A percentile compares a stretch with the other conserved stretches of the same genome.
Evolutionary conservation across 2,113 vertebrate species (phyloP).

Genomic region (Mionectes macconnelli): DNA sequence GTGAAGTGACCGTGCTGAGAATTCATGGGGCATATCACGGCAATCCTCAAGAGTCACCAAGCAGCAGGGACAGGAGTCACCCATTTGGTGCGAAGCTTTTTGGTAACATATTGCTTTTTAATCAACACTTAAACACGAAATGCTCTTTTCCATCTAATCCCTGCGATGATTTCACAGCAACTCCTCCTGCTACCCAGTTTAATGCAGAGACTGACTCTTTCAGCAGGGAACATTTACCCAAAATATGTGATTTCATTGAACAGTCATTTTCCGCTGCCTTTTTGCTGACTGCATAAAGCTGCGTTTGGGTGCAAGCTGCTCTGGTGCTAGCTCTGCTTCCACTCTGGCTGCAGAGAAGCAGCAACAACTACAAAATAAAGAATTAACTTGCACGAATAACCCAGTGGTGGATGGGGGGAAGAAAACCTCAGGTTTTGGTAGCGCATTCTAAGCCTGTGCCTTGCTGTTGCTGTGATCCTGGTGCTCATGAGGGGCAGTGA

Average conservation of each 20-base stretch:
- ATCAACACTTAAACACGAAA: conserved; percentile 31
- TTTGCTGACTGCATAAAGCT: conserved; percentile 30
- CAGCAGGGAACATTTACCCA: neutral
- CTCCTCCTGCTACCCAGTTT: neutral
- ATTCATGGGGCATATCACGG: fast-evolving
- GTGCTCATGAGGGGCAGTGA: fast-evolving
- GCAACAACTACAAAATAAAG: neutral
- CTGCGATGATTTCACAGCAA: conserved; percentile 5
- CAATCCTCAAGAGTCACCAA: neutral
- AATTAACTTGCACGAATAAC: neutral
- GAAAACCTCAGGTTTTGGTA: neutral
- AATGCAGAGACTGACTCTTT: neutral
- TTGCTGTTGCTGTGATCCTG: fast-evolving
- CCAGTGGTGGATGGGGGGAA: neutral
- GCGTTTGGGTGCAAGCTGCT: neutral
- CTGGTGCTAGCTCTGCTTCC: neutral
- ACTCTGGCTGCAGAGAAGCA: neutral
- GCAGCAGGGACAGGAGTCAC: neutral
- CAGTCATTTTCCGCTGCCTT: conserved; percentile 16
- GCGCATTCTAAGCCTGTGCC: fast-evolving
- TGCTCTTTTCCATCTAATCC: neutral
- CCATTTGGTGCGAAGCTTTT: neutral
- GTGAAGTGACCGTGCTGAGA: neutral
- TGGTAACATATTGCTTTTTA: neutral
- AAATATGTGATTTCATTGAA: neutral